phyloP scores from a whole-genome alignment of 2,888 invertebrate species.

The Dryococelus australis region DNA sequence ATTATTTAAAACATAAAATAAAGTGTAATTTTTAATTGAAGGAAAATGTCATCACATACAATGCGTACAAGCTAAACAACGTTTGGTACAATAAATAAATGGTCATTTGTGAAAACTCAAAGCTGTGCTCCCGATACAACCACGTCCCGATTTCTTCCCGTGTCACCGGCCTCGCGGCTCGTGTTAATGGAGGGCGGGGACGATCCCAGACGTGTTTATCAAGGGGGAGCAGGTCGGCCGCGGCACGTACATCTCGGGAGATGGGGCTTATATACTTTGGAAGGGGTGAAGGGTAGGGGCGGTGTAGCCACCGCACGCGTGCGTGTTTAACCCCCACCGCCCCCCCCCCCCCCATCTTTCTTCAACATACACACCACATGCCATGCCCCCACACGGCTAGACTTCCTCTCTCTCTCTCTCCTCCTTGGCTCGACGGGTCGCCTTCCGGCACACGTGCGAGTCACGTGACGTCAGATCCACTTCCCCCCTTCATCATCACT shows the following conservation, averaged over 20 bases:
- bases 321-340: background rate
- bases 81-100: too few species aligned
- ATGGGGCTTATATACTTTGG: background rate
- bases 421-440: background rate
- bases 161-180: background rate
- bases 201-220: background rate
- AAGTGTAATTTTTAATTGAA: too few species aligned
- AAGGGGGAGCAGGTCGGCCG: background rate
- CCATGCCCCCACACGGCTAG: background rate
- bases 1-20: too few species aligned
- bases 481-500: background rate
- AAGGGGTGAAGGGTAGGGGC: background rate
- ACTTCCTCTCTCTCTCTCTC: background rate
- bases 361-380: background rate
- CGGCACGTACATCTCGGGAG: background rate
- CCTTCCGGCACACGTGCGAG: constrained; percentile 11
- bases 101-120: too few species aligned
- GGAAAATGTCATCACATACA: too few species aligned
- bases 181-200: background rate
- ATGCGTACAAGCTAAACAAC: too few species aligned
- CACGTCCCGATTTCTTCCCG: too few species aligned
- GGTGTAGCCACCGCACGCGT: constrained; percentile 9
- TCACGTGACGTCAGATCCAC: background rate
- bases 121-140: too few species aligned
- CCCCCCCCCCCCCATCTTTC: background rate